phyloP scores from a whole-genome alignment of 2,113 vertebrate genomes.

The Malurus melanocephalus region DNA sequence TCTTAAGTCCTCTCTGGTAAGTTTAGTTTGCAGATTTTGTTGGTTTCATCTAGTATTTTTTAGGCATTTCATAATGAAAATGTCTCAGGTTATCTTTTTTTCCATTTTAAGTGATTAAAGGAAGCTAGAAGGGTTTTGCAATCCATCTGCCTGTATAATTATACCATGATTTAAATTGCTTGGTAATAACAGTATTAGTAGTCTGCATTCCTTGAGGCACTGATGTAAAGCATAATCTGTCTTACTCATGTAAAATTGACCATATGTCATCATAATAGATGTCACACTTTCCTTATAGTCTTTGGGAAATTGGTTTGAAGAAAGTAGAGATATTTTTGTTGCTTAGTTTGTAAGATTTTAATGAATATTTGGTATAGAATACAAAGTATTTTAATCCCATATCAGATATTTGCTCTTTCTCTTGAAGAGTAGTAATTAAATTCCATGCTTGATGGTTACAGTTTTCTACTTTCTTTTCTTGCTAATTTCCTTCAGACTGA shows the following conservation, averaged over 20 bases:
- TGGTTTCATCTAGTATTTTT: neutral
- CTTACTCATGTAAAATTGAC: neutral
- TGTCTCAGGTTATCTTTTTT: neutral
- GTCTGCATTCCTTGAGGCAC: conserved; percentile 6
- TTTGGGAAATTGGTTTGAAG: neutral
- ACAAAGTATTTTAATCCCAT: neutral
- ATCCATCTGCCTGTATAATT: conserved; percentile 41
- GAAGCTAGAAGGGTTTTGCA: neutral
- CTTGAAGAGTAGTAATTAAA: neutral
- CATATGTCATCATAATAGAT: conserved; percentile 21
- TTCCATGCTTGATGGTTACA: neutral
- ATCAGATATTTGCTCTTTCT: neutral
- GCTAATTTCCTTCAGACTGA: neutral
- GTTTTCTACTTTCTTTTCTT: conserved; percentile 1
- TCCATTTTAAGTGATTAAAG: conserved; percentile 11
- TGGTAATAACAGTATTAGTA: conserved; percentile 31
- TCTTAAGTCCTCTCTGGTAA: neutral
- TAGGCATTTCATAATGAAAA: neutral
- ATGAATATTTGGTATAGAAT: neutral
- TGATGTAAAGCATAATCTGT: conserved; percentile 15
- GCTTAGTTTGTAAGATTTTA: neutral
- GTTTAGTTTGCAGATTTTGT: neutral
- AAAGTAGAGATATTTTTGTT: neutral
- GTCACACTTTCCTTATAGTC: neutral
- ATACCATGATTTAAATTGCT: conserved; percentile 39